These are phyloP conservation scores for Nephotettix cincticeps DNA, from an alignment of 1,140 invertebrate genomes.

Conservation along the genomic window DNA sequence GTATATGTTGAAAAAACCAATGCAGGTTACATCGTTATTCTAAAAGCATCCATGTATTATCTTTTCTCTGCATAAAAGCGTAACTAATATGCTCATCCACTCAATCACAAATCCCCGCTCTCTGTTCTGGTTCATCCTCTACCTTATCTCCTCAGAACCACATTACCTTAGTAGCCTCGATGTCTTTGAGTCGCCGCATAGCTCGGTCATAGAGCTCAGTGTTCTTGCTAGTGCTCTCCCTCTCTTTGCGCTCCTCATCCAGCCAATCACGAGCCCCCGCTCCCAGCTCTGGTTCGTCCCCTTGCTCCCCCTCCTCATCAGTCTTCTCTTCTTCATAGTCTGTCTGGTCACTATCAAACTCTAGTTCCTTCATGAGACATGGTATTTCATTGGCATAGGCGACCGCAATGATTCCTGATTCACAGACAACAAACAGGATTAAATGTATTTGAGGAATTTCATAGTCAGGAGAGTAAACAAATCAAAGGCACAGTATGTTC, in stretches of 20 bases:
- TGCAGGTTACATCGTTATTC: too few species aligned
- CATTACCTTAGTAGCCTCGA: constrained; percentile 11
- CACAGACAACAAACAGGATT: too few species aligned
- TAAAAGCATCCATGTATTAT: too few species aligned
- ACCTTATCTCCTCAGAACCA: too few species aligned
- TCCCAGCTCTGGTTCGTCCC: neutral
- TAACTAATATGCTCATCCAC: too few species aligned
- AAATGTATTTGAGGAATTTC: too few species aligned
- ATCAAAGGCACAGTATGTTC: too few species aligned
- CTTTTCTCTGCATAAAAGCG: too few species aligned
- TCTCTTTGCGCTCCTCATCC: neutral
- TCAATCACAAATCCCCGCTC: too few species aligned
- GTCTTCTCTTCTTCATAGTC: constrained; percentile 31
- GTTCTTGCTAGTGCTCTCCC: constrained; percentile 7
- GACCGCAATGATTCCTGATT: constrained; percentile 60
- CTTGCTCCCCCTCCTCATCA: constrained; percentile 1
- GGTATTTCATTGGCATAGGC: constrained; percentile 55
- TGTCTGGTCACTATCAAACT: constrained; percentile 37
- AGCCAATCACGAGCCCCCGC: constrained; percentile 11
- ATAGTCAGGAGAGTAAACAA: too few species aligned
- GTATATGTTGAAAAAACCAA: too few species aligned
- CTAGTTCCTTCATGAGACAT: constrained; percentile 42
- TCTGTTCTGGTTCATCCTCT: too few species aligned
- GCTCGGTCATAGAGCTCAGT: constrained; percentile 15
- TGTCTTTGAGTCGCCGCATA: constrained; percentile 15